These are phyloP conservation scores for Telmatochromis brichardi DNA, from an alignment of 2,113 vertebrate species.

Conservation along the genomic window DNA sequence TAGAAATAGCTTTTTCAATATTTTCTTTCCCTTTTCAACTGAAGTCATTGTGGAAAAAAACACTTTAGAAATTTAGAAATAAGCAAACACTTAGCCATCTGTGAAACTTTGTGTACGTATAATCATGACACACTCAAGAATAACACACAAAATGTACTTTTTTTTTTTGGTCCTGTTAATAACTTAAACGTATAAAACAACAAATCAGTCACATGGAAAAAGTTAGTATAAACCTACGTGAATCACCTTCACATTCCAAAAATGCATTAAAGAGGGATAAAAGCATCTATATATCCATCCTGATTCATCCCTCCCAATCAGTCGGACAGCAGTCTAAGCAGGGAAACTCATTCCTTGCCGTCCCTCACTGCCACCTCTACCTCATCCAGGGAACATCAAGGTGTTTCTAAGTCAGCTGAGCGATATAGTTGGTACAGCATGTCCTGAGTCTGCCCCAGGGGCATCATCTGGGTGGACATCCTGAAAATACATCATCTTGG, in stretches of 20 bases:
- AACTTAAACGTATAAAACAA: neutral
- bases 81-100: neutral
- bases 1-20: neutral
- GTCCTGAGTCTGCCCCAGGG: neutral
- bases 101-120: neutral
- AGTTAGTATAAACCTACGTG: fast-evolving
- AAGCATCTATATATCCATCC: neutral
- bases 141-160: neutral
- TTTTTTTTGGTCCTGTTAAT: neutral
- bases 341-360: neutral
- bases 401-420: neutral
- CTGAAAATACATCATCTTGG: neutral
- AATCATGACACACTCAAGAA: neutral
- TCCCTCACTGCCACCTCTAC: neutral
- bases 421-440: neutral
- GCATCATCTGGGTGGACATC: neutral
- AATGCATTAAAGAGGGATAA: neutral
- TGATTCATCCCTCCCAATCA: neutral
- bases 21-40: neutral
- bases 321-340: neutral
- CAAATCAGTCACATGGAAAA: neutral
- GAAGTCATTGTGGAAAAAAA: neutral
- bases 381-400: neutral
- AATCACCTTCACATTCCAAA: neutral
- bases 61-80: neutral